These are phyloP conservation scores for Metallyticus violacea DNA, from an alignment of 2,888 invertebrate species.

Conservation along the genomic window DNA sequence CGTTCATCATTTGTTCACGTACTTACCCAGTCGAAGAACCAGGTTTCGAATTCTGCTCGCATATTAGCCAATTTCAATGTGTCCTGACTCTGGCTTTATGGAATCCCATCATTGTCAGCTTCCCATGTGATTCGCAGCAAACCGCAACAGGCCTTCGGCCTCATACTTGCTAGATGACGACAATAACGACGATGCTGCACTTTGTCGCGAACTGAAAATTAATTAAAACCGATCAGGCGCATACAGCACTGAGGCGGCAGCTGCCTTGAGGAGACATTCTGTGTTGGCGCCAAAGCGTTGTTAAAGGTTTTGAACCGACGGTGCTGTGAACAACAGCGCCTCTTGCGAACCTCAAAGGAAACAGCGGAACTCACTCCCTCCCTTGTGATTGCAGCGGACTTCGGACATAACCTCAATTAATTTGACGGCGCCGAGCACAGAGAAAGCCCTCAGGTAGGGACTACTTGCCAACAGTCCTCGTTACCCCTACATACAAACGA, in stretches of 20 bases:
- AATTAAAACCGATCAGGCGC: background rate
- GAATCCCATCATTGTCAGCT: no score
- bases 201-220: background rate
- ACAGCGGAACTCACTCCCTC: background rate
- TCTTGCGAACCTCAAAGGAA: slow-evolving; percentile 3
- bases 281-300: background rate
- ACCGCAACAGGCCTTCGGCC: background rate
- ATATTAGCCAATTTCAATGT: background rate
- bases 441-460: slow-evolving; percentile 24
- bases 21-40: no score
- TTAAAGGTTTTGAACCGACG: no score
- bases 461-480: slow-evolving; percentile 10
- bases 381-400: background rate
- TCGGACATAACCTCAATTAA: slow-evolving; percentile 28
- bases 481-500: background rate
- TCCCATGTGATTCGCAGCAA: background rate
- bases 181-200: background rate
- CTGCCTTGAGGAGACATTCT: background rate
- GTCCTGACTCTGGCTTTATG: background rate
- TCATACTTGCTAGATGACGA: background rate
- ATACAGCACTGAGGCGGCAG: background rate
- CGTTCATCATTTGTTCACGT: no score
- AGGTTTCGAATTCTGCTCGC: background rate
- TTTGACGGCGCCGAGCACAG: slow-evolving; percentile 23
- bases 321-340: slow-evolving; percentile 4